phyloP scores from a whole-genome alignment of 2,113 vertebrate species.

The Indicator indicator region DNA sequence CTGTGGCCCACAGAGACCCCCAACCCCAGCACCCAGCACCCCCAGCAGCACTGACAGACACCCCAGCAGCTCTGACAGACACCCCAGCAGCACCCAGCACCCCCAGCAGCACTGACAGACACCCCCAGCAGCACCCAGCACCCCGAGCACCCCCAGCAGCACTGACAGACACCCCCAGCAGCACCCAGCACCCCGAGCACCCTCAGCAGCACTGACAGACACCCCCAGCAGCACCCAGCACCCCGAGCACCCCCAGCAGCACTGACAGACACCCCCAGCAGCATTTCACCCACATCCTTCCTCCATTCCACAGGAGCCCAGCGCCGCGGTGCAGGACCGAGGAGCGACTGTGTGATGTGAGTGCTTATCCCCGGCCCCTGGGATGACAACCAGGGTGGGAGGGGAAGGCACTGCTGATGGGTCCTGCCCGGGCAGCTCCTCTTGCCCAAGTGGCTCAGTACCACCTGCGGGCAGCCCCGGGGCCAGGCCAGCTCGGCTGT shows the following conservation, averaged over 20 bases:
- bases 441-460: background rate
- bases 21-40: accelerated
- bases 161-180: too few species aligned
- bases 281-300: background rate
- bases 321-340: background rate
- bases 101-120: too few species aligned
- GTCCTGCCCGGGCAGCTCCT: background rate
- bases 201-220: too few species aligned
- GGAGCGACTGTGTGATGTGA: slow-evolving; percentile 57
- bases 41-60: accelerated
- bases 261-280: accelerated
- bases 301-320: slow-evolving; percentile 43
- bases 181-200: too few species aligned
- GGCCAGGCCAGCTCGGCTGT: too few species aligned
- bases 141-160: too few species aligned
- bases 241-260: too few species aligned
- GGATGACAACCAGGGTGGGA: background rate
- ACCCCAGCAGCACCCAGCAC: too few species aligned
- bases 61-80: too few species aligned
- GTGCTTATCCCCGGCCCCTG: background rate
- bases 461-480: accelerated
- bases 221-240: too few species aligned
- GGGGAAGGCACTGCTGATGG: background rate
- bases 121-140: too few species aligned
- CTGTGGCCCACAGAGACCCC: background rate